A percentile compares a stretch with the other conserved stretches of the same genome.
Evolutionary conservation across 2,113 vertebrate species (phyloP).

Genomic region (Morone saxatilis): DNA sequence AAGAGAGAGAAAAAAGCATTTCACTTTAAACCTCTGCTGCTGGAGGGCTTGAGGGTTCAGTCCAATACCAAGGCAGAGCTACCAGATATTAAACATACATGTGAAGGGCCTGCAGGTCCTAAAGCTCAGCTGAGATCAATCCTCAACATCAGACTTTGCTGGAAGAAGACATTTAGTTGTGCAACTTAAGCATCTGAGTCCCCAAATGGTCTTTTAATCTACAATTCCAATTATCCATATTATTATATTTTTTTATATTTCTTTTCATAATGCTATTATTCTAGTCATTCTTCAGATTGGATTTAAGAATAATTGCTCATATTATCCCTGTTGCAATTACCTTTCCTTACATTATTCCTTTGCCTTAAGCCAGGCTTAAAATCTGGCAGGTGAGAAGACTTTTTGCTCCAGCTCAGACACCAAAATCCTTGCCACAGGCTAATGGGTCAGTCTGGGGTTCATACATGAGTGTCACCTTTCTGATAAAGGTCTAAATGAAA

Average conservation of each 20-base stretch:
- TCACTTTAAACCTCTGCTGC: slow-evolving; percentile 42
- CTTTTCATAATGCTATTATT: slow-evolving; percentile 5
- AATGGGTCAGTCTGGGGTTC: slow-evolving; percentile 27
- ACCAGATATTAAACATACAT: slow-evolving; percentile 70
- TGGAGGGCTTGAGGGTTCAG: slow-evolving; percentile 36
- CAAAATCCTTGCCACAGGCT: slow-evolving; percentile 49
- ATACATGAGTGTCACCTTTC: slow-evolving; percentile 20
- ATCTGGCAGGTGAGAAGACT: slow-evolving; percentile 13
- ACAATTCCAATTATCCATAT: neutral
- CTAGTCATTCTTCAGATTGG: neutral
- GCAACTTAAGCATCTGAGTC: slow-evolving; percentile 11
- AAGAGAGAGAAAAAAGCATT: slow-evolving; percentile 24
- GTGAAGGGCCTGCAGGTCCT: slow-evolving; percentile 54
- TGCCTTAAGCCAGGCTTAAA: slow-evolving; percentile 11
- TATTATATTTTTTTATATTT: neutral
- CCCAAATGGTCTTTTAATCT: slow-evolving; percentile 9
- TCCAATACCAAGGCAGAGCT: slow-evolving; percentile 40
- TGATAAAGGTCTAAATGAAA: slow-evolving; percentile 19
- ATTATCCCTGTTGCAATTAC: slow-evolving; percentile 28
- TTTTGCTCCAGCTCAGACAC: slow-evolving; percentile 41
- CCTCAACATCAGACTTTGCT: slow-evolving; percentile 24
- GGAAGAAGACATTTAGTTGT: slow-evolving; percentile 15
- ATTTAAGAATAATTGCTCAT: slow-evolving; percentile 35
- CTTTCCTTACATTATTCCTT: slow-evolving; percentile 11
- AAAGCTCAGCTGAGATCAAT: slow-evolving; percentile 35